phyloP scores from a whole-genome alignment of 2,888 invertebrate species.

The Agonopterix subpropinquella region DNA sequence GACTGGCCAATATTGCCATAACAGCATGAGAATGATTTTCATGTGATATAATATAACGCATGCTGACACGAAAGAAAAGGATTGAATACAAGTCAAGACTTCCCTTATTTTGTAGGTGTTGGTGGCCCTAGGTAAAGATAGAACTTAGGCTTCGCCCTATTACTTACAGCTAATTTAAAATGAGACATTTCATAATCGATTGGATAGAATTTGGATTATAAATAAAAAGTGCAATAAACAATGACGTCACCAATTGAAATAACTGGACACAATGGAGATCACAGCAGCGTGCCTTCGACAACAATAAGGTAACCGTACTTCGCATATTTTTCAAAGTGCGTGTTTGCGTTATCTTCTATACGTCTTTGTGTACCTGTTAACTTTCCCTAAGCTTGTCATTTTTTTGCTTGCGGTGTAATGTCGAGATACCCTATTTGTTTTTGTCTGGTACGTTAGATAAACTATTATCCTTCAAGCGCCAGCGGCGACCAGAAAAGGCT shows the following conservation, averaged over 20 bases:
- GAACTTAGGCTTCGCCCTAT: too few relatives aligned
- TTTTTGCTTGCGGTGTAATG: conserved; percentile 43
- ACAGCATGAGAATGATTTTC: too few relatives aligned
- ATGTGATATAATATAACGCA: too few relatives aligned
- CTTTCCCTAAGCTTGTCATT: conserved; percentile 51
- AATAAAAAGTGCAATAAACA: conserved; percentile 4
- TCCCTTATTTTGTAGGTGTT: too few relatives aligned
- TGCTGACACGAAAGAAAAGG: too few relatives aligned
- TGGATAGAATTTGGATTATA: not conserved
- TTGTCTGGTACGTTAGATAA: conserved; percentile 47
- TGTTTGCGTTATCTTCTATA: conserved; percentile 46
- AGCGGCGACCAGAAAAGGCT: conserved; percentile 48
- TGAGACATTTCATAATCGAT: not conserved
- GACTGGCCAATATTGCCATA: too few relatives aligned
- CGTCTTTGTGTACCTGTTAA: conserved; percentile 50
- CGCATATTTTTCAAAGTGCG: conserved; percentile 45
- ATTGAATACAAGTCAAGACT: too few relatives aligned
- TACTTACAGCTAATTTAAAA: too few relatives aligned
- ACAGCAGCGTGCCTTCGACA: conserved; percentile 22
- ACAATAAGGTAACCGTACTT: conserved; percentile 43
- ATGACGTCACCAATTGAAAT: conserved; percentile 15
- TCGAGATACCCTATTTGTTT: conserved; percentile 49
- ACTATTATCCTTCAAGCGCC: conserved; percentile 52
- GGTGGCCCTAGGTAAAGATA: too few relatives aligned
- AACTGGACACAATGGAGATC: conserved; percentile 25